phyloP scores from a whole-genome alignment of 2,888 invertebrate species.

The Drosophila barbarae region DNA sequence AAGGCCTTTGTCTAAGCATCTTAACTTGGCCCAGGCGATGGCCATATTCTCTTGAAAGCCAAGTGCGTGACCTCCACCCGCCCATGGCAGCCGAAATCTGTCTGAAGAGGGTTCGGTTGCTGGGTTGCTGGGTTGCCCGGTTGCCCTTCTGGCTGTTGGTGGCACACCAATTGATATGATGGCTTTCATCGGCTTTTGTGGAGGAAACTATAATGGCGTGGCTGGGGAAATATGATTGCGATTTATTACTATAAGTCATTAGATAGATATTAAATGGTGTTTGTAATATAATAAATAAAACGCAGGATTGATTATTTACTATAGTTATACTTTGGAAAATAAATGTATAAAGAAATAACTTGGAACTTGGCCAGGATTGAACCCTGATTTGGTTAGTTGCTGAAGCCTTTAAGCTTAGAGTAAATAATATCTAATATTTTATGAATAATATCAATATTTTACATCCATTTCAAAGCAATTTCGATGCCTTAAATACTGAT shows the following conservation, averaged over 20 bases:
- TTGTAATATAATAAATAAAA: background rate
- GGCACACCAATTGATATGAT: conserved; percentile 5
- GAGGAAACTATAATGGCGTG: background rate
- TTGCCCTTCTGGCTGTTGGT: background rate
- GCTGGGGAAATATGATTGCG: background rate
- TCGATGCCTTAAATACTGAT: too few relatives aligned
- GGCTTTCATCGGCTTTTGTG: conserved; percentile 1
- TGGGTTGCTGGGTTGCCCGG: conserved; percentile 3
- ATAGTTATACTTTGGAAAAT: too few relatives aligned
- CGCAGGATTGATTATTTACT: too few relatives aligned
- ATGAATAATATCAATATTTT: too few relatives aligned
- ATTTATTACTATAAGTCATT: background rate
- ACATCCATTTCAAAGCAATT: too few relatives aligned
- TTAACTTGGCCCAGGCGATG: conserved; percentile 14
- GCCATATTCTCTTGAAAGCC: conserved; percentile 19
- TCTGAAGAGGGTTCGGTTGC: conserved; percentile 18
- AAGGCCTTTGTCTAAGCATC: conserved; percentile 25
- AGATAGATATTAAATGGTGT: background rate
- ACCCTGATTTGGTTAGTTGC: too few relatives aligned
- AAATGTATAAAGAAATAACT: too few relatives aligned
- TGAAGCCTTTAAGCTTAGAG: too few relatives aligned
- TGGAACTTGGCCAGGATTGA: too few relatives aligned
- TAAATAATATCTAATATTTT: too few relatives aligned
- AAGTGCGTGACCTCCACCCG: conserved; percentile 28
- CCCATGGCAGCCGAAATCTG: conserved; percentile 11